phyloP scores from a whole-genome alignment of 2,888 invertebrate genomes.

The Carabus problematicus region DNA sequence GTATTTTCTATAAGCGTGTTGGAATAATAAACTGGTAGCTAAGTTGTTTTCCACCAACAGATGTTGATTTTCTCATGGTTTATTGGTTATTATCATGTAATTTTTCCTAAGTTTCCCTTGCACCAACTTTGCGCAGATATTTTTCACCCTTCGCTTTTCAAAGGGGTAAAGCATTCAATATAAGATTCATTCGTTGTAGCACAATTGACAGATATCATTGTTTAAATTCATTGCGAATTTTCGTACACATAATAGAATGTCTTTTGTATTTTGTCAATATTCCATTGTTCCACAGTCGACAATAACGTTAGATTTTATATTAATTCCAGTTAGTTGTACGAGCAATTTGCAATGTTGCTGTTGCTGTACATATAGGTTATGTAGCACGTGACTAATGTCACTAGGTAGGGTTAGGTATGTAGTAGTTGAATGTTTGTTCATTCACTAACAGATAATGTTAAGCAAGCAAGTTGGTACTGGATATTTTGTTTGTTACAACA shows the following conservation, averaged over 20 bases:
- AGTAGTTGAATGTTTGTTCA: too few relatives aligned
- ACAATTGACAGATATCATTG: constrained; percentile 17
- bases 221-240: constrained; percentile 31
- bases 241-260: not conserved
- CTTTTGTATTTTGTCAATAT: too few relatives aligned
- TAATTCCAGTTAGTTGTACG: too few relatives aligned
- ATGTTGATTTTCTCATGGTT: constrained; percentile 42
- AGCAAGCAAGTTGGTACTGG: too few relatives aligned
- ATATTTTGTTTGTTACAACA: too few relatives aligned
- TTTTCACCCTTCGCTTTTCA: constrained; percentile 31
- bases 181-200: constrained; percentile 26
- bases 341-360: too few relatives aligned
- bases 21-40: constrained; percentile 1
- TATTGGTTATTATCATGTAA: constrained; percentile 42
- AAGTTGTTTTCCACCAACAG: constrained; percentile 32
- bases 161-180: constrained; percentile 37
- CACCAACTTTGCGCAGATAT: constrained; percentile 23
- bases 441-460: too few relatives aligned
- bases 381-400: too few relatives aligned
- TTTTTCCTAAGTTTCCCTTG: constrained; percentile 34
- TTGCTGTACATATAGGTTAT: too few relatives aligned
- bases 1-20: constrained; percentile 1
- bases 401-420: too few relatives aligned
- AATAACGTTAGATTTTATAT: too few relatives aligned
- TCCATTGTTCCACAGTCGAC: too few relatives aligned